Percentiles rank a stretch among this genome's conserved stretches.
phyloP scores from a whole-genome alignment of 2,113 vertebrate genomes.

The Rhombomys opimus region DNA sequence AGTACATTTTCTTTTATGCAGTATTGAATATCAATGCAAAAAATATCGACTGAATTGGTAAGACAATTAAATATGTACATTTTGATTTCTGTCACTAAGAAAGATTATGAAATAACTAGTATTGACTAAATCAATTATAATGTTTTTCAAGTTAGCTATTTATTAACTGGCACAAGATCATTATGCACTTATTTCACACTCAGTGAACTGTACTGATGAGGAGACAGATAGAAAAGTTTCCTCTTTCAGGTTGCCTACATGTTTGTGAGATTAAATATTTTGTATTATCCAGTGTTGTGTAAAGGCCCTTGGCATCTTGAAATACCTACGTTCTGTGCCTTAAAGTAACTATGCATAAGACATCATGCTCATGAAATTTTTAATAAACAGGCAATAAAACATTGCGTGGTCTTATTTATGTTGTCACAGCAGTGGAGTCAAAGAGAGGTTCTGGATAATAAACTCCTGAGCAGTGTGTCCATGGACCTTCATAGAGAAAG shows the following conservation, averaged over 20 bases:
- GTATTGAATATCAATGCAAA: not conserved
- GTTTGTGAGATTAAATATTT: not conserved
- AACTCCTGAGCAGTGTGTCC: not conserved
- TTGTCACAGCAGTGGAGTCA: not conserved
- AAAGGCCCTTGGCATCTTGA: not conserved
- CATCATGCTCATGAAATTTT: not conserved
- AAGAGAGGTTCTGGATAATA: not conserved
- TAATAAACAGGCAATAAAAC: not conserved
- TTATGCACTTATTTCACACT: not conserved
- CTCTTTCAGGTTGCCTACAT: not conserved
- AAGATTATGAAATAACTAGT: not conserved
- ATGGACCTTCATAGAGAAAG: no score
- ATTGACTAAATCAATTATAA: not conserved
- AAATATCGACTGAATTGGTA: not conserved
- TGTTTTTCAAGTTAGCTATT: not conserved
- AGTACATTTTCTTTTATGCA: not conserved
- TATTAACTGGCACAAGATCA: not conserved
- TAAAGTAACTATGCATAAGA: not conserved
- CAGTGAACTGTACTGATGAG: not conserved
- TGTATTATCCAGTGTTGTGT: not conserved
- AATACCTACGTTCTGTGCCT: not conserved
- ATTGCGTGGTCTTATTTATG: not conserved
- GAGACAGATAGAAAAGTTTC: not conserved
- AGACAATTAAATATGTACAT: not conserved
- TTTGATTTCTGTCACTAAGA: constrained; percentile 2